These are phyloP conservation scores for Heteromurus nitidus DNA, from an alignment of 2,888 invertebrate species.

Conservation along the genomic window DNA sequence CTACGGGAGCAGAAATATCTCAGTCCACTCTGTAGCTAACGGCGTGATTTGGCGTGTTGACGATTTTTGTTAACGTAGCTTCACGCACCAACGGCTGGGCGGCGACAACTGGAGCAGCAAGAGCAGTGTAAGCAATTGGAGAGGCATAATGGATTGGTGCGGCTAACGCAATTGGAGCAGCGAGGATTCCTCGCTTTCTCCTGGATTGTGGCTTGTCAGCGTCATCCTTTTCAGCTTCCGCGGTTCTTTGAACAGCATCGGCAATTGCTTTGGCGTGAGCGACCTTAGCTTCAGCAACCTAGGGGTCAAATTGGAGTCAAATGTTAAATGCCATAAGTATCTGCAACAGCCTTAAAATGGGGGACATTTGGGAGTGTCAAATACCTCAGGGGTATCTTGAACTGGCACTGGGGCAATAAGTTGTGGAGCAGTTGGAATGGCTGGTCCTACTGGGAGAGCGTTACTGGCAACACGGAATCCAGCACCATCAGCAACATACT, in stretches of 20 bases:
- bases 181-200: conserved; percentile 59
- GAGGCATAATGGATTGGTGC: conserved; percentile 47
- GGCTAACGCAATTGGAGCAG: conserved; percentile 44
- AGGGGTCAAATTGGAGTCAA: no score
- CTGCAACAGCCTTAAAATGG: no score
- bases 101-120: conserved; percentile 45
- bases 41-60: conserved; percentile 76
- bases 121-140: conserved; percentile 16
- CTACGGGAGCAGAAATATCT: conserved; percentile 32
- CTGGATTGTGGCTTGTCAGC: conserved; percentile 72
- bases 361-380: no score
- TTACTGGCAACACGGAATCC: conserved; percentile 77
- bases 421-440: not conserved
- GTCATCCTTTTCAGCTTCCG: conserved; percentile 60
- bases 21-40: conserved; percentile 76
- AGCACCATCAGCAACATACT: conserved; percentile 77
- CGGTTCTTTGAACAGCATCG: conserved; percentile 67
- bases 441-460: conserved; percentile 75
- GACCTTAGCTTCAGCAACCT: conserved; percentile 74
- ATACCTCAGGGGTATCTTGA: conserved; percentile 78
- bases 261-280: conserved; percentile 52
- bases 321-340: no score
- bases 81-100: conserved; percentile 70
- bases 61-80: conserved; percentile 75
- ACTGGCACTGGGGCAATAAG: conserved; percentile 73